Base-by-base conservation (phyloP, 2,888 invertebrate species). In the Gasteruption jaculator region DNA sequence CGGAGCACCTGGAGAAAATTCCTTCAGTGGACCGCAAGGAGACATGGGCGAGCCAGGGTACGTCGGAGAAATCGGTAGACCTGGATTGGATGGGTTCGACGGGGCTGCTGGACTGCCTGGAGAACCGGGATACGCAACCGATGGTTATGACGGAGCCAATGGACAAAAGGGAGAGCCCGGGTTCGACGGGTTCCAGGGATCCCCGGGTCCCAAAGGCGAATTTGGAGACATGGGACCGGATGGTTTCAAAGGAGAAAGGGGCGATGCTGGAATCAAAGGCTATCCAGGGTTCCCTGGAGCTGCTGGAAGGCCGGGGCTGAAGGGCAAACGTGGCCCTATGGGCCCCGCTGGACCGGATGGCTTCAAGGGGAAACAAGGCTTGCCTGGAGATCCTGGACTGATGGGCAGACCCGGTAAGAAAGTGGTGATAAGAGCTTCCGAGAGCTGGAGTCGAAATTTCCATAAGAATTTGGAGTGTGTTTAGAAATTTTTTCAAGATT, bases 71-170 rank as follows among this genome's bases (percentile, higher is more conserved):
- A 70, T 76, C 3, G 78, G 80, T 35, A 78, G 82, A 24, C 76
- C 77, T 26, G 90, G 90, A 8, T 82, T 83, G 0, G 74, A 77
- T 4, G 91, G 91, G 33, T 79, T 82, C 41, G 70, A 72, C 36
- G 91, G 90, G 5, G 72, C 76, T 19, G 81, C 82, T 26, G 89
- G 90, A 41, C 58, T 70, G 3, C 82, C 83, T 1, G 88, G 87
- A 34, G 69, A 63, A 16, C 77, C 78, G 21, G 88, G 87, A 10
- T 51, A 71, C 2, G 49, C 56, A 1, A 51, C 42, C 1, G 41
- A 57, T 4, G 68, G 66, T 14, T 57, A 49, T 6, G 35, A 56
- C 11, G 68, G 68, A 2, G 0, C 39, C 1, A 37, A 11, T 14
- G 65, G 68, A 11, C 22, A 44, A 2, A 58, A 55, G 25, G 74